Evolutionary conservation across 2,113 vertebrate species (phyloP).

Genomic region (Thamnophis sirtalis): DNA sequence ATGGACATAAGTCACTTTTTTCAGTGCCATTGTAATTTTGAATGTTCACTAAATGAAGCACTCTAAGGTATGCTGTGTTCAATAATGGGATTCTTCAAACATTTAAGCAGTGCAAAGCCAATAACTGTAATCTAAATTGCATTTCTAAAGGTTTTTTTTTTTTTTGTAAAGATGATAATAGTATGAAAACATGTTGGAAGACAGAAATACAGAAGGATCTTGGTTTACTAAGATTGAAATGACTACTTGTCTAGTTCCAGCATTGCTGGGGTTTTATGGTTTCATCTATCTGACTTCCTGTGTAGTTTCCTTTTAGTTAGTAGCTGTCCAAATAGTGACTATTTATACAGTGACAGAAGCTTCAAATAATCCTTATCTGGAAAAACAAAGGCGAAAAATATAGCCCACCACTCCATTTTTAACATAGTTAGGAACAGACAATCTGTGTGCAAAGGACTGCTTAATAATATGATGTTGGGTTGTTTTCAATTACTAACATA

Average conservation of each 20-base stretch:
- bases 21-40: too few relatives aligned
- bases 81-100: background rate
- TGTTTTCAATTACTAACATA: background rate
- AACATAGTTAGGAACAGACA: background rate
- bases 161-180: background rate
- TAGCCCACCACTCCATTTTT: background rate
- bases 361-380: background rate
- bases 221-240: background rate
- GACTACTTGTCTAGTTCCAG: background rate
- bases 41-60: too few relatives aligned
- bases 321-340: background rate
- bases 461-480: background rate
- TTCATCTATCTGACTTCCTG: background rate
- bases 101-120: background rate
- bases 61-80: background rate
- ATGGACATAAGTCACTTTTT: too few relatives aligned
- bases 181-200: background rate
- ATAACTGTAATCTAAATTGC: background rate
- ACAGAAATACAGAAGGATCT: background rate
- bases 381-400: background rate
- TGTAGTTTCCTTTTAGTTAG: background rate
- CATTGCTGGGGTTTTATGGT: background rate
- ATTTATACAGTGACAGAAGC: background rate
- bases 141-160: background rate
- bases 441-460: background rate